A percentile compares a stretch with the other conserved stretches of the same genome.
phyloP scores from a whole-genome alignment of 2,113 vertebrate species.

The Chionis minor region DNA sequence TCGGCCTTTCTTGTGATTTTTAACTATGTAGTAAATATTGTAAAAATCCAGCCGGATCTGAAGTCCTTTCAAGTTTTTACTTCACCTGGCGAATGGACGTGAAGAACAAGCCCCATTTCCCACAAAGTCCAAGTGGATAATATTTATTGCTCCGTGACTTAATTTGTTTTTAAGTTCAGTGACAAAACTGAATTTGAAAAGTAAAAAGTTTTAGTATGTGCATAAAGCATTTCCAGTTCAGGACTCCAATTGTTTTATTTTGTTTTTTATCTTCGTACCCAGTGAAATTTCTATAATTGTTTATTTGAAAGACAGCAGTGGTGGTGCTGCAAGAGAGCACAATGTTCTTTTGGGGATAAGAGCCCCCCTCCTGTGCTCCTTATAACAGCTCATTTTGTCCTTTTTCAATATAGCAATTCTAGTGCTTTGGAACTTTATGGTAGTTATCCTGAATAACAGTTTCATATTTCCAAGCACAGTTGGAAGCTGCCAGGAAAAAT shows the following conservation, averaged over 20 bases:
- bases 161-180: neutral
- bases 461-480: constrained; percentile 78
- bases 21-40: neutral
- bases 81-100: neutral
- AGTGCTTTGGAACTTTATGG: constrained; percentile 73
- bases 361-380: constrained; percentile 53
- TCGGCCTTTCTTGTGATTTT: neutral
- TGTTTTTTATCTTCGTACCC: constrained; percentile 26
- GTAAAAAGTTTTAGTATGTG: neutral
- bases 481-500: constrained; percentile 80
- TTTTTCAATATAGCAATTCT: constrained; percentile 68
- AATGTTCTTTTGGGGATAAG: constrained; percentile 71
- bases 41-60: neutral
- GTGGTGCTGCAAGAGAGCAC: constrained; percentile 55
- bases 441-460: constrained; percentile 74
- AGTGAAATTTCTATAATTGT: constrained; percentile 38
- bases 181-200: neutral
- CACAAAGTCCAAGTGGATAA: neutral
- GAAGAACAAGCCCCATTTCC: neutral
- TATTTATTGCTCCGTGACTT: neutral
- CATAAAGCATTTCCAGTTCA: neutral
- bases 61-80: neutral
- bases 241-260: neutral
- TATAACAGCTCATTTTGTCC: constrained; percentile 75
- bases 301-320: constrained; percentile 63